Evolutionary conservation across 2,797 vertebrate species (phyloP), one percentile per base, ranked within the genome.

Genomic region (Sebastes vulpes): DNA sequence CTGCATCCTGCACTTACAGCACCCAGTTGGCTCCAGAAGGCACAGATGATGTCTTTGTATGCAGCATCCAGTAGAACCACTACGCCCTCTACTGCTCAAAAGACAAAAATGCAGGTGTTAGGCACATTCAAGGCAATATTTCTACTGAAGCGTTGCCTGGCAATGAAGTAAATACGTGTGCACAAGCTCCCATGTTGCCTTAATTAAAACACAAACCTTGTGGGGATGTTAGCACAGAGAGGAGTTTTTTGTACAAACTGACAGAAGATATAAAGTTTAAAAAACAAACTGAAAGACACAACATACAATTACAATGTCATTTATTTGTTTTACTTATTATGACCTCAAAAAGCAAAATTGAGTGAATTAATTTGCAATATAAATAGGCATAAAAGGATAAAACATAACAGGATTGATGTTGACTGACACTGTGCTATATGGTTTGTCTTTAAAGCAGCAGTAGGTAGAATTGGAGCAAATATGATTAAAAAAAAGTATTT

Each of bases 31-130:
- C 29, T 77, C 56, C 57, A 77, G 38, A 48, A 72, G 66, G 32
- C 67, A 81, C 77, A 65, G 77, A 61, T 23, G 58, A 29, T 23
- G 76, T 10, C 83, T 81, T 70, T 82, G 79, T 85, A 16, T 21
- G 56, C 10, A 23, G 42, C 3, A 14, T 88, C 75, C 56, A 65
- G 75, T 84, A 71, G 88, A 89, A 69, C 90, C 63, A 88, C 48
- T 38, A 4, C 75, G 42, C 91, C 87, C 93, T 90, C 94, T 92
- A 38, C 84, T 92, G 94, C 87, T 35, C 1, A 7, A 63, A 89
- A 50, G 10, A 48, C 18, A 61, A 78, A 48, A 92, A 63, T 74
- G 81, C 90, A 92, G 28, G 38, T 29, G 18, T 25, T 0, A 53
- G 50, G 21, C 20, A 23, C 9, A 65, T 72, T 29, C 6, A 20